These are phyloP conservation scores for Carabus problematicus DNA, from an alignment of 2,888 invertebrate species.

Conservation along the genomic window DNA sequence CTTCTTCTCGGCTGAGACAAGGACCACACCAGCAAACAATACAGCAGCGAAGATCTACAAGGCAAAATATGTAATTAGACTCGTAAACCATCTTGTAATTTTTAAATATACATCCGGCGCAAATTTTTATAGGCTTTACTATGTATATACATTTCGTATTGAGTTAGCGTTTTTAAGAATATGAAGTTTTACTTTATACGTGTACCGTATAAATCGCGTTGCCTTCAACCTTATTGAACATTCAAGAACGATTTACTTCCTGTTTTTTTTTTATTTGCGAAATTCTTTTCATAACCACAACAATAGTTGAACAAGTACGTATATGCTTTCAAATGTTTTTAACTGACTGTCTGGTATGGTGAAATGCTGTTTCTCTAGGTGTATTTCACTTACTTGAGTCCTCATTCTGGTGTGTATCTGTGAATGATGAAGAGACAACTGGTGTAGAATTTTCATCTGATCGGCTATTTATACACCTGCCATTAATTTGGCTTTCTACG, in stretches of 20 bases:
- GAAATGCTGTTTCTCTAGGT: too few species aligned
- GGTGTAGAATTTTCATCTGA: neutral
- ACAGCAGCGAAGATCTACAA: conserved; percentile 50
- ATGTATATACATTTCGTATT: too few species aligned
- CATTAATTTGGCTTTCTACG: conserved; percentile 19
- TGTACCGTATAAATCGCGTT: too few species aligned
- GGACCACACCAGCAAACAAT: conserved; percentile 50
- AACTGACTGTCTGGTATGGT: too few species aligned
- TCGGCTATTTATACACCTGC: conserved; percentile 8
- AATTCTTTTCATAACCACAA: neutral
- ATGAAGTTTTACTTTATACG: conserved; percentile 9
- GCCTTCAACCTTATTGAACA: too few species aligned
- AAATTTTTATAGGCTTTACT: too few species aligned
- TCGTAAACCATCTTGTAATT: too few species aligned
- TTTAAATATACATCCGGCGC: too few species aligned
- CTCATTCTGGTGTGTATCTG: conserved; percentile 25
- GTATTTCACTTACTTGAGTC: conserved; percentile 13
- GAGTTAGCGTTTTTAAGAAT: too few species aligned
- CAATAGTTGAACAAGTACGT: neutral
- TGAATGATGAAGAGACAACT: conserved; percentile 20
- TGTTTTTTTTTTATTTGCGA: neutral
- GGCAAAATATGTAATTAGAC: too few species aligned
- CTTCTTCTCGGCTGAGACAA: conserved; percentile 48
- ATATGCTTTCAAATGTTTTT: too few species aligned
- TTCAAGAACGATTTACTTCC: conserved; percentile 12